These are phyloP conservation scores for Cheilinus undulatus DNA, from an alignment of 2,113 vertebrate genomes.

Conservation along the genomic window DNA sequence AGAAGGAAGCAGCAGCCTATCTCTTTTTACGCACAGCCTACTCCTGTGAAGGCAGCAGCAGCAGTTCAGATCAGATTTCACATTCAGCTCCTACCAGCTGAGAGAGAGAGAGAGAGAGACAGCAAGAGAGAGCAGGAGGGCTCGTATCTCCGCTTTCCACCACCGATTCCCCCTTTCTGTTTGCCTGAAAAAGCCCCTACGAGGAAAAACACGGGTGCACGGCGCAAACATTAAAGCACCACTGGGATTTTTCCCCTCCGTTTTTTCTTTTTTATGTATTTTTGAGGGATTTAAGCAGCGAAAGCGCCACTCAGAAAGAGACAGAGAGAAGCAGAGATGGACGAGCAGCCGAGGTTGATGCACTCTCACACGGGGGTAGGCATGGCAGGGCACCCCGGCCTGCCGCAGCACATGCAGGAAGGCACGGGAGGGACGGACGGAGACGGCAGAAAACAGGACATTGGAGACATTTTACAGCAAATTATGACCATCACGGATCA, in stretches of 20 bases:
- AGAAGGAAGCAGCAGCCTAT: conserved; percentile 52
- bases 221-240: conserved; percentile 40
- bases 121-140: conserved; percentile 43
- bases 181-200: conserved; percentile 26
- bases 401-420: conserved; percentile 95
- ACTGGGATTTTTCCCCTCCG: conserved; percentile 44
- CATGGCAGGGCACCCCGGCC: conserved; percentile 95
- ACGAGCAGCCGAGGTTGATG: conserved; percentile 96
- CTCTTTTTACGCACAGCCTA: conserved; percentile 62
- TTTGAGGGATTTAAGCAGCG: conserved; percentile 78
- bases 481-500: conserved; percentile 99
- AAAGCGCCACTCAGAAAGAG: conserved; percentile 66
- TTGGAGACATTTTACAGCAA: conserved; percentile 99
- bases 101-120: conserved; percentile 46
- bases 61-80: conserved; percentile 81
- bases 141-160: conserved; percentile 57
- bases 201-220: conserved; percentile 45
- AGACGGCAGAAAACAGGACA: conserved; percentile 97
- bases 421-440: conserved; percentile 90
- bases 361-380: conserved; percentile 94
- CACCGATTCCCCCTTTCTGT: conserved; percentile 15
- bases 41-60: conserved; percentile 67
- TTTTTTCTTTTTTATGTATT: conserved; percentile 71
- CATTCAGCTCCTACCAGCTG: conserved; percentile 76
- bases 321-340: conserved; percentile 86